Base-by-base conservation (phyloP, 2,797 vertebrate genomes). In the Microchirus variegatus region DNA sequence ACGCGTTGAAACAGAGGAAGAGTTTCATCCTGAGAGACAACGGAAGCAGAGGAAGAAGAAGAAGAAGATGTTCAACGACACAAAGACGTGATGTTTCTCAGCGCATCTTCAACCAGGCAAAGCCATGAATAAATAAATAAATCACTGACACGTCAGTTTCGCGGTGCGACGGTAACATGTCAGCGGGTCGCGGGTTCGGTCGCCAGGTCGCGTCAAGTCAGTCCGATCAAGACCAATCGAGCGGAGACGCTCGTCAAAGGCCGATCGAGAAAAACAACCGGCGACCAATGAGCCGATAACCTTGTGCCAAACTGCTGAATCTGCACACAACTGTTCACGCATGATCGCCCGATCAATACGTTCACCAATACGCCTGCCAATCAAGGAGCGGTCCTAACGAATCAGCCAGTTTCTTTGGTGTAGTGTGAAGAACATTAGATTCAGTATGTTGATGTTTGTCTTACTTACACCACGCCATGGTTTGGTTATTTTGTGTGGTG, bases 1-100 rank as follows among this genome's bases (percentile, higher is more conserved):
- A 16, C 37, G 5, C 49, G 37, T 49, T 53, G 43, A 44, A 44
- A 37, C 4, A 5, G 9, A 17, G 13, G 26, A 36, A 22, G 13
- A 15, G 40, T n/a, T 60, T 59, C n/a, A 75, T 62, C 40, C 45
- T 40, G 52, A 47, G 53, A 72, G 54, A 65, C 53, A 59, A 48
- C 48, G 4, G 40, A 57, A 22, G 6, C 15, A 7, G 1, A 31
- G 15, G 57, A 22, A 50, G 31, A 57, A 51, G n/a, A 48, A 16
- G 2, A 2, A 37, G 5, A 53, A n/a, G 19, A 40, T 14, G 1
- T 10, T 53, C 37, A 17, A 5, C 1, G 26, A 10, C 26, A n/a
- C 1, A 16, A 44, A 15, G 37, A 41, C 13, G 15, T 49, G 19
- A 45, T 44, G 38, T 44, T 9, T 53, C 47, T 59, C 19, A n/a